Conservation (phyloP, 2,797 vertebrate genomes). For the Ciconia nigra region DNA sequence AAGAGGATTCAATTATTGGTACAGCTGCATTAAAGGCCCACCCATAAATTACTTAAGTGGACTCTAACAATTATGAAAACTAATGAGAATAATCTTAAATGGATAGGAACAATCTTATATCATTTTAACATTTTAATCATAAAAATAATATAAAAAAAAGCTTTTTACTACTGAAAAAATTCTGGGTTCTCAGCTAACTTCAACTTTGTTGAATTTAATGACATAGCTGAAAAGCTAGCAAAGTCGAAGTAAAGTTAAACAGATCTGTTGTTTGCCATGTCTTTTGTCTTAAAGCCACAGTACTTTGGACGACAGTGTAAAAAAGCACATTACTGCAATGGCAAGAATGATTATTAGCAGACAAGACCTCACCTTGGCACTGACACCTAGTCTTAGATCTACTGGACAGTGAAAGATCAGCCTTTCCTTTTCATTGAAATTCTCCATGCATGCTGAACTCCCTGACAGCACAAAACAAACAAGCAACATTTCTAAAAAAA, state of each 20-base stretch:
- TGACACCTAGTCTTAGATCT: background rate
- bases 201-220: background rate
- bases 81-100: conserved; percentile 50
- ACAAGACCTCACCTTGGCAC: background rate
- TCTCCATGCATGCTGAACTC: background rate
- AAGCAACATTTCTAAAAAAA: background rate
- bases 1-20: conserved; percentile 41
- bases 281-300: background rate
- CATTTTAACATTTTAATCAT: conserved; percentile 58
- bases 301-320: background rate
- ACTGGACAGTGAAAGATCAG: background rate
- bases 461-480: background rate
- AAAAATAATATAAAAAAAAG: conserved; percentile 44
- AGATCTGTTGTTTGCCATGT: background rate
- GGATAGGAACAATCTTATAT: conserved; percentile 31
- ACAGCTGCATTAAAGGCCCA: conserved; percentile 16
- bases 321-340: background rate
- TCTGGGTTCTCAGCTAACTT: background rate
- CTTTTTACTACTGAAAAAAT: background rate
- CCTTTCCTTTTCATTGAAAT: background rate
- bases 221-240: background rate
- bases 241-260: background rate
- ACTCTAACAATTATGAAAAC: conserved; percentile 50
- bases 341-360: background rate
- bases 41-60: conserved; percentile 40